A percentile compares a stretch with the other conserved stretches of the same genome.
Conservation (phyloP, 1,140 invertebrate genomes). For the Latrodectus geometricus region DNA sequence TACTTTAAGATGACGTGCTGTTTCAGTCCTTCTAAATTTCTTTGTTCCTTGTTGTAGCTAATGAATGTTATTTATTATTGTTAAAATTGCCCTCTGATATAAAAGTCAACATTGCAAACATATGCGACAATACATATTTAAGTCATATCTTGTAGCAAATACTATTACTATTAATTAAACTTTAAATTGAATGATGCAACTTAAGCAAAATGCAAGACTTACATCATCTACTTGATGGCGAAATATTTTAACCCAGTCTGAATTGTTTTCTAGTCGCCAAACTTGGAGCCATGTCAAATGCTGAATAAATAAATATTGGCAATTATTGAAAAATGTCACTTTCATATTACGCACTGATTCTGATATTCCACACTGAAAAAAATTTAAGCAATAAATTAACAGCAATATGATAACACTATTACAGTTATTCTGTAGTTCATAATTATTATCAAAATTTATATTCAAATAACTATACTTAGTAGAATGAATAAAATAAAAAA, state of each 20-base stretch:
- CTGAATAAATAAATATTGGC: slow-evolving; percentile 28
- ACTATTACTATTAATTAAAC: too few relatives aligned
- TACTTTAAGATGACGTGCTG: too few relatives aligned
- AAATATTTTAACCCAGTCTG: slow-evolving; percentile 24
- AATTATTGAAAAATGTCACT: background rate
- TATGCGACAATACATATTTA: too few relatives aligned
- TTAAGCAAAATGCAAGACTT: background rate
- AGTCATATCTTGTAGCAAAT: too few relatives aligned
- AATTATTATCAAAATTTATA: background rate
- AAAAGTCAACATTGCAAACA: too few relatives aligned
- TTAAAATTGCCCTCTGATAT: too few relatives aligned
- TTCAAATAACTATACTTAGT: background rate
- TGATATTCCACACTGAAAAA: slow-evolving; percentile 20
- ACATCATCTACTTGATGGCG: slow-evolving; percentile 30
- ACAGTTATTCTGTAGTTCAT: background rate
- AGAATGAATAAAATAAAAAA: background rate
- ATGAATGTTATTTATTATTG: too few relatives aligned
- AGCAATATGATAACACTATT: background rate
- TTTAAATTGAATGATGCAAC: too few relatives aligned
- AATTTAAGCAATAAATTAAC: background rate
- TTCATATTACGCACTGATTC: slow-evolving; percentile 21
- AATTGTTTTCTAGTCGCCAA: background rate
- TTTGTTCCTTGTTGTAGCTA: too few relatives aligned
- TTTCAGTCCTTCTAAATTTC: too few relatives aligned
- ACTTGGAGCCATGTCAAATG: slow-evolving; percentile 7